A percentile compares a stretch with the other conserved stretches of the same genome.
These are phyloP conservation scores for Eulemur mongoz DNA, from an alignment of 2,797 vertebrate genomes.

Conservation along the genomic window DNA sequence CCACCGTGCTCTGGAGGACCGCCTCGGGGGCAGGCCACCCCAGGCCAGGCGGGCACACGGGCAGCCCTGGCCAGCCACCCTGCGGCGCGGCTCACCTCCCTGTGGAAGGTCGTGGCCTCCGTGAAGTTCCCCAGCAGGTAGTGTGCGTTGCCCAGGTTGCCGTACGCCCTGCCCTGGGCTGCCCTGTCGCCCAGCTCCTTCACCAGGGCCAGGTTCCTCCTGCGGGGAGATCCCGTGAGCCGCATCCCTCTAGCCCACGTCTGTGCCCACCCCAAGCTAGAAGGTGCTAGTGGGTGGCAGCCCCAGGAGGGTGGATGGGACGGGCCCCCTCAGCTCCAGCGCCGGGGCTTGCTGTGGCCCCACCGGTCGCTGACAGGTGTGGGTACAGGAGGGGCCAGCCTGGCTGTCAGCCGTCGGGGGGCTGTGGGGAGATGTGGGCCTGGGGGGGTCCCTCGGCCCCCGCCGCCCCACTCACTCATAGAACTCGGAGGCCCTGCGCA, in stretches of 20 bases:
- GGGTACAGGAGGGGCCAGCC: background rate
- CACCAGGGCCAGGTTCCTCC: conserved; percentile 96
- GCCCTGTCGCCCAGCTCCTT: conserved; percentile 96
- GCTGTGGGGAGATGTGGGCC: background rate
- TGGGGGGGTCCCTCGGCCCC: rapidly evolving
- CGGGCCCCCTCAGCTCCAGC: too few relatives aligned
- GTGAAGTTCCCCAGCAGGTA: conserved; percentile 96
- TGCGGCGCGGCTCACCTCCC: conserved; percentile 89
- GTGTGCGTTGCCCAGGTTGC: conserved; percentile 98
- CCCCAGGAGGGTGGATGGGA: background rate
- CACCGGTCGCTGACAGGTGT: background rate
- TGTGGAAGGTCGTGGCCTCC: conserved; percentile 95
- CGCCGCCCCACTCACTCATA: conserved; percentile 91
- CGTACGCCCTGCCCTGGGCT: conserved; percentile 95
- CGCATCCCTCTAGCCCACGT: rapidly evolving
- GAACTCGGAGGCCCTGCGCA: conserved; percentile 94
- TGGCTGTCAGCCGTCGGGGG: background rate
- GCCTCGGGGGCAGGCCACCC: too few relatives aligned
- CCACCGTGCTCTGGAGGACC: background rate
- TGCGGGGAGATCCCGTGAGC: conserved; percentile 71
- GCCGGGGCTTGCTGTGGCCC: background rate
- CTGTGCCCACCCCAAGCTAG: rapidly evolving
- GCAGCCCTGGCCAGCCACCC: background rate
- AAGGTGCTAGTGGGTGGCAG: rapidly evolving
- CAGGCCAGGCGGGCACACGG: too few relatives aligned